Base-by-base conservation (phyloP, 1,140 invertebrate genomes). In the Rhagoletis zephyria region DNA sequence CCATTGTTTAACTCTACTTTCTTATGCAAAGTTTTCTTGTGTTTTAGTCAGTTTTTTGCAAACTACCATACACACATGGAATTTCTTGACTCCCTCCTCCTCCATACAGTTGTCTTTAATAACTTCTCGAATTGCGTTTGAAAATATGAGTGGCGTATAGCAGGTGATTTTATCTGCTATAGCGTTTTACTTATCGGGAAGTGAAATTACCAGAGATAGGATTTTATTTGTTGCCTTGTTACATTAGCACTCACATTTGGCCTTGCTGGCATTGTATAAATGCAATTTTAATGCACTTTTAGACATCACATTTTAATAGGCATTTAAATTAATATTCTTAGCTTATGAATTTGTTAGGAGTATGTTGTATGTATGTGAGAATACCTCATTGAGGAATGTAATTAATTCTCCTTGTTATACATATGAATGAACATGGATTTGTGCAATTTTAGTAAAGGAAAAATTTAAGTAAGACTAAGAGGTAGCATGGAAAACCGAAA, bases 81-180 rank as follows among this genome's bases (percentile, higher is more conserved):
- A 56, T 10, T 56, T 7, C 51, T 56, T 56, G 10, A 5, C 51
- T 2, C 51, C 51, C 51, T 56, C 5, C 51, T 7, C 51, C 5
- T 56, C 5, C 30, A 30, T 30, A 30, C 30, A 30, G 30, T 30
- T 30, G 30, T 30, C 30, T 30, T 30, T 3, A 56, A 56, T 67
- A 67, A 67, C 9, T 30, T 12, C 40, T 67, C 40, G 64, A 40
- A 67, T 67, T 67, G 64, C 64, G 14, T 65, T 67, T 67, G 64
- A 40, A 74, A 74, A 74, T 45, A 74, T 74, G 14, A 48, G 30
- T 48, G 67, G 67, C 67, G 42, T 42, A n/a, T n/a, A 74, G 42
- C 42, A 48, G 67, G 42, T 74, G 67, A 74, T n/a, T 74, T 74
- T 9, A 4, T 16, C 42, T 74, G 42, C 67, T 42, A 45, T 74